Evolutionary conservation across 1,140 invertebrate species (phyloP), one percentile per base, ranked within the genome.

Genomic region (Papilio dardanus): DNA sequence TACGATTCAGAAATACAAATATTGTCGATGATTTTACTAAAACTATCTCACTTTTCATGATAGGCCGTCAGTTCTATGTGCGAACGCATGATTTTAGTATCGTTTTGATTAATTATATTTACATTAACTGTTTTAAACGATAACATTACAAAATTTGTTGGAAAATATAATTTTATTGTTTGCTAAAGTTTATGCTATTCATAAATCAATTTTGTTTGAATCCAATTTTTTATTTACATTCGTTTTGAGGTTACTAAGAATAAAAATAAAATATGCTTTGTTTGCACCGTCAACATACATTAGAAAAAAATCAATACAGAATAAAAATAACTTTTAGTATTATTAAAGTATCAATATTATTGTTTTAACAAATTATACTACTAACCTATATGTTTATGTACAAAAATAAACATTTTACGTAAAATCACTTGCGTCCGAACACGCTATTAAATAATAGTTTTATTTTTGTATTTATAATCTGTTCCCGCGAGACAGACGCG

Each of bases 391-490:
- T 54, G 16, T 46, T 46, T 46, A 5, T n/a, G 42, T 19, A 50
- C 46, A 19, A 50, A 50, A 50, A 58, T 58, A 58, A 62, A 8
- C n/a, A 19, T 4, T 62, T 62, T 62, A 62, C 54, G 54, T 62
- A 28, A 62, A 62, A 28, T 62, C 54, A 30, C 54, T 62, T 28
- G 54, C 54, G 54, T 62, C 21, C 24, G 24, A 28, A 28, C 21
- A 12, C 4, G 54, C 24, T 62, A 62, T 62, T 62, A 62, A 62
- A 62, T 62, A 62, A 62, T 62, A 10, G 54, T 0, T 62, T 62
- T 62, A 62, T 62, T 62, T 62, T 30, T 62, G 54, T 62, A 50
- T 50, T 37, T 37, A 62, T 62, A 28, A 30, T 62, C 54, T 62
- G 54, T 62, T 12, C 54, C 24, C 24, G 50, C 54, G 54, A 62